Evolutionary conservation across 2,797 vertebrate species (phyloP).

Genomic region (Cygnus olor): DNA sequence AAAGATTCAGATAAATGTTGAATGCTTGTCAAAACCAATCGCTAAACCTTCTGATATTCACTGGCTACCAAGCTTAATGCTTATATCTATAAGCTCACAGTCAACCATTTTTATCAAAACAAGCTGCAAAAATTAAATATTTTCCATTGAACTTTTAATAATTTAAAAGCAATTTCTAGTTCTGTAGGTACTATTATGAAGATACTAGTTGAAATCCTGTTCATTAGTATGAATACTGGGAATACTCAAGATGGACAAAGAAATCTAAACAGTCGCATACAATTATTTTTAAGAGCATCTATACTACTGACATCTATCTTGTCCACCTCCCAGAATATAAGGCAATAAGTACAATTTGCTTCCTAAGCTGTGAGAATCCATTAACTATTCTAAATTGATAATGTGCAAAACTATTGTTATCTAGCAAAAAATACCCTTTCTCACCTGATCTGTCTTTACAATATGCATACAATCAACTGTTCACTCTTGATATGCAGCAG

Average conservation of each 20-base stretch:
- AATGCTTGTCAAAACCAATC: constrained; percentile 72
- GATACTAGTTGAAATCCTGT: not conserved
- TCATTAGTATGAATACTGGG: not conserved
- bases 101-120: constrained; percentile 55
- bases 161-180: not conserved
- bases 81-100: constrained; percentile 48
- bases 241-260: not conserved
- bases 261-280: not conserved
- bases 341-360: not conserved
- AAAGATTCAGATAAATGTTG: constrained; percentile 69
- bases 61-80: constrained; percentile 55
- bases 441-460: constrained; percentile 40
- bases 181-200: not conserved
- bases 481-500: constrained; percentile 29
- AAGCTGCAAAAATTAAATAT: constrained; percentile 31
- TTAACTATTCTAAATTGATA: constrained; percentile 18
- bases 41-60: constrained; percentile 62
- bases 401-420: constrained; percentile 18
- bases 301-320: not conserved
- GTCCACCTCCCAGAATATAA: not conserved
- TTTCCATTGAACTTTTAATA: not conserved
- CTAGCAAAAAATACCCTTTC: constrained; percentile 40
- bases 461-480: constrained; percentile 51
- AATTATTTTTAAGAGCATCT: not conserved
- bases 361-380: not conserved